A percentile compares a stretch with the other conserved stretches of the same genome.
Evolutionary conservation across 64 coral and sea anemone species (phyloP).

Genomic region (Montipora cactus): DNA sequence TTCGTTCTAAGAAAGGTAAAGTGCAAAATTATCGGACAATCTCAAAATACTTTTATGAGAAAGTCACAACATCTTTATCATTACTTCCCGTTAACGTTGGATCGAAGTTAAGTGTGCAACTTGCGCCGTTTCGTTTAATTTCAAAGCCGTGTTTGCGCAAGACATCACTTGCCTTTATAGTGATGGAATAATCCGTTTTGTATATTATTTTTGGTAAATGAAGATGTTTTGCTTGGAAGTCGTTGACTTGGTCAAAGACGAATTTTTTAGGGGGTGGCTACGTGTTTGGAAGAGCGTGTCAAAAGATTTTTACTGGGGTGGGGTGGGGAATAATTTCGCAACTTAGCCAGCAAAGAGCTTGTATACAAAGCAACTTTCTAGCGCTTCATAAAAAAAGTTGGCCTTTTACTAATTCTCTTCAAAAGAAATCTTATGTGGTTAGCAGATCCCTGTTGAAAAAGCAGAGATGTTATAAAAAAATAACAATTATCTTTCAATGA

Average conservation of each 20-base stretch:
- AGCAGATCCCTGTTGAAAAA: no score
- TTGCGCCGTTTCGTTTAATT: background rate
- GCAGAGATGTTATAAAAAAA: no score
- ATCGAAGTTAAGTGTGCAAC: background rate
- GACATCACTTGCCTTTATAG: background rate
- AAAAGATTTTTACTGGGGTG: background rate
- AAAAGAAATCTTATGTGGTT: no score
- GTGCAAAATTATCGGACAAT: background rate
- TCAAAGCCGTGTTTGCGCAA: background rate
- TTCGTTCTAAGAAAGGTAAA: background rate
- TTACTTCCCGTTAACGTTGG: background rate
- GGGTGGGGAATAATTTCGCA: background rate
- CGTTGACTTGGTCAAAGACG: no score
- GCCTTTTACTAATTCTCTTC: no score
- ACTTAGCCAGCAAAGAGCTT: background rate
- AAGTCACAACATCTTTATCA: background rate
- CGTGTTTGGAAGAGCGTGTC: constrained; percentile 19
- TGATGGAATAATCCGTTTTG: background rate
- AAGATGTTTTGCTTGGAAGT: background rate
- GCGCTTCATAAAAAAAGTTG: no score
- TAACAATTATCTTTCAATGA: no score
- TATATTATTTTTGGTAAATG: background rate
- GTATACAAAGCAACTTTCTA: no score
- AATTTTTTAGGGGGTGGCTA: background rate
- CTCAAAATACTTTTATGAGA: background rate